Base-by-base conservation (phyloP, 2,113 vertebrate genomes). In the Gasterosteus nipponicus region DNA sequence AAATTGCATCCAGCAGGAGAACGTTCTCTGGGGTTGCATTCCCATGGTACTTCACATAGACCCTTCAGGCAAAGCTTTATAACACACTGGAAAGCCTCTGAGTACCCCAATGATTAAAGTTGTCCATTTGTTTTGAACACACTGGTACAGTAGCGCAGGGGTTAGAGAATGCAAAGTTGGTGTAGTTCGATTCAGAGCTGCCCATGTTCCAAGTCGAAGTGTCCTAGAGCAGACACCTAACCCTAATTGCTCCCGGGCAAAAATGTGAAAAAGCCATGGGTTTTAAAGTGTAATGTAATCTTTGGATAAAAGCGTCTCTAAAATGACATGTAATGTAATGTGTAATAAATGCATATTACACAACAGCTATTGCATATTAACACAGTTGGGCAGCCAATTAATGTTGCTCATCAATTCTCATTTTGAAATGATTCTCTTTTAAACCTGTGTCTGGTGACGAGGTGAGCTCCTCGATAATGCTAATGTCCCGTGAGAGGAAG, bases 401-500 rank as follows among this genome's bases (percentile, higher is more conserved):
- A 99, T 99, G 97, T 98, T 97, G 88, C 90, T 95, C 96, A 95
- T 99, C 98, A 94, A 99, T 99, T 94, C 94, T 96, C 92, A 97
- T 99, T 96, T 98, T 99, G 96, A 97, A 96, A 96, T 96, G 96
- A 96, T 98, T 98, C 95, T 96, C 96, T 98, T 96, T 97, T 96
- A 97, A 96, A 95, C 96, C 95, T 91, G 93, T 93, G 96, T 97
- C 95, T 95, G 94, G 96, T 98, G 96, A 98, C 94, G 97, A 95
- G 96, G 95, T 96, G 97, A 96, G 94, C 94, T 97, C 96, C 98
- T 99, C 93, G 95, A 98, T 98, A 98, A 98, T 99, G 97, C 91
- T 97, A 99, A 99, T 98, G 91, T 92, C 84, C 94, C 91, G 94
- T 94, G 95, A 80, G 83, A 86, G 79, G 89, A 91, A 93, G 91